Evolutionary conservation across 2,113 vertebrate species (phyloP), one percentile per base, ranked within the genome.

Genomic region (Clarias batrachus): DNA sequence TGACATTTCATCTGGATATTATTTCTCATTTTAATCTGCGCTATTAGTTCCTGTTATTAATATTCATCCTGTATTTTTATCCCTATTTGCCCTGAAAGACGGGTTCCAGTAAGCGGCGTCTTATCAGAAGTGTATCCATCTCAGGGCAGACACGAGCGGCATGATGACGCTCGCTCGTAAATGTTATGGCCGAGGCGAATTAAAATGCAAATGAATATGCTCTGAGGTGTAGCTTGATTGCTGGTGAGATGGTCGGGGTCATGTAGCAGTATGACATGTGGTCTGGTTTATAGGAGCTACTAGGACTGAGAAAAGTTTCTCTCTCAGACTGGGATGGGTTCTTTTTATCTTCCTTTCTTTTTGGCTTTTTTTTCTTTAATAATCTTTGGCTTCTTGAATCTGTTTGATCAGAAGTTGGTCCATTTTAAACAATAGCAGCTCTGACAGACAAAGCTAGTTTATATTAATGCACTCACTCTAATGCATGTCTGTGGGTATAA

Each of bases 171-270:
- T 17, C 30, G 52, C 17, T 57, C n/a, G 10, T 78, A 57, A 78
- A 57, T 27, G 52, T 78, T 78, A 57, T 33, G 52, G 7, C 25
- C 7, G 7, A 57, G 13, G 13, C 76, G 30, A 78, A 78, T 78
- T 78, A 57, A 78, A 78, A 78, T 77, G 74, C 74, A 77, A 77
- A 77, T 77, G 25, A 56, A 16, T 19, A 30, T 78, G 25, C 2
- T 17, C 48, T 27, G 48, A 1, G 74, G 74, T 54, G 73, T 77
- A 77, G 52, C 37, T 5, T 52, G 71, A 74, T 74, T 74, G 41
- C 52, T 52, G 71, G 37, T 52, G n/a, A 19, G 52, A 57, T 56
- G 13, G 6, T 78, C 74, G 27, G 74, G 74, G 74, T 77, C 48
- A n/a, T 56, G 52, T 17, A 77, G 48, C 25, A 3, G 13, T 77